A percentile compares a stretch with the other conserved stretches of the same genome.
Evolutionary conservation across 2,888 invertebrate species (phyloP).

Genomic region (Protophormia terraenovae): DNA sequence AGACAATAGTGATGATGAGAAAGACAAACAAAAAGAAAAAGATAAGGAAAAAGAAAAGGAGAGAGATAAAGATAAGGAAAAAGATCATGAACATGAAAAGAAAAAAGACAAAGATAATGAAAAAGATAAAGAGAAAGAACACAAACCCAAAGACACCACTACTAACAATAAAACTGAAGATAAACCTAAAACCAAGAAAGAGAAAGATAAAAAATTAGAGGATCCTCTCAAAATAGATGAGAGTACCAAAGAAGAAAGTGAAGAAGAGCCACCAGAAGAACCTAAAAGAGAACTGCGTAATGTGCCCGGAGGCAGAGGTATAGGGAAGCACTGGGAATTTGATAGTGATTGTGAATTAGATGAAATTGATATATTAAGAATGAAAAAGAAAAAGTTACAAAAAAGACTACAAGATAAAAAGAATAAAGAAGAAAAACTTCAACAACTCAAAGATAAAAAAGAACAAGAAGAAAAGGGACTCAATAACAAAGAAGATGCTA

Average conservation of each 20-base stretch:
- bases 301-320: conserved; percentile 89
- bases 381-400: conserved; percentile 74
- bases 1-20: conserved; percentile 82
- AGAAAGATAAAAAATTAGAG: conserved; percentile 66
- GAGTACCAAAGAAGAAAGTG: conserved; percentile 65
- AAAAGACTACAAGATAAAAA: conserved; percentile 75
- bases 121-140: conserved; percentile 48
- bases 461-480: conserved; percentile 66
- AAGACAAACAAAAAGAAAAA: conserved; percentile 69
- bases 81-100: conserved; percentile 62
- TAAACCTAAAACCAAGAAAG: conserved; percentile 67
- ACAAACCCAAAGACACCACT: conserved; percentile 56
- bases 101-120: conserved; percentile 66
- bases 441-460: conserved; percentile 77
- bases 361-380: conserved; percentile 73
- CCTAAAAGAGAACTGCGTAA: conserved; percentile 85
- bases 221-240: conserved; percentile 66
- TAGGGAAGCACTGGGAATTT: conserved; percentile 93
- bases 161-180: conserved; percentile 49
- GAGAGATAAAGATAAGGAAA: conserved; percentile 75
- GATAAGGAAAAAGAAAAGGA: conserved; percentile 73
- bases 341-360: conserved; percentile 81
- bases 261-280: conserved; percentile 73
- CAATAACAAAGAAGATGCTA: conserved; percentile 71
- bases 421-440: conserved; percentile 73